Percentiles rank a stretch among this genome's conserved stretches.
Evolutionary conservation across 2,888 invertebrate genomes (phyloP).

Genomic region (Strigamia transsilvanica): DNA sequence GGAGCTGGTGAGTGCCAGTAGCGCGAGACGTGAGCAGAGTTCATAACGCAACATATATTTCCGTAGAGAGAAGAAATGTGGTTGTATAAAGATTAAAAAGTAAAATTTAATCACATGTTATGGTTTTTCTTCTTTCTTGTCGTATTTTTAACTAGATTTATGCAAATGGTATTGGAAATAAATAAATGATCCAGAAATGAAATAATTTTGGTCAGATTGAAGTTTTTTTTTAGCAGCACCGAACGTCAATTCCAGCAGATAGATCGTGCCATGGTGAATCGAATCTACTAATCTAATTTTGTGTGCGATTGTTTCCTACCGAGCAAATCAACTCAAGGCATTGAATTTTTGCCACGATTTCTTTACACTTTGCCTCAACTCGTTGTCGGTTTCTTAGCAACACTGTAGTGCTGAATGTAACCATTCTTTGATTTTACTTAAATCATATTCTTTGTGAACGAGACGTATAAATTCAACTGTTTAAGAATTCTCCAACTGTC

Average conservation of each 20-base stretch:
- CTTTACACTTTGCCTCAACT: too few species aligned
- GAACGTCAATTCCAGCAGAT: too few species aligned
- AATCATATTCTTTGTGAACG: too few species aligned
- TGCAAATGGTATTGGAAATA: not conserved
- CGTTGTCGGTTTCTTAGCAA: too few species aligned
- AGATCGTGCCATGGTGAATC: too few species aligned
- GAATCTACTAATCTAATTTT: too few species aligned
- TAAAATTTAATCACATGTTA: conserved; percentile 35
- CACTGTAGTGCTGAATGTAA: too few species aligned
- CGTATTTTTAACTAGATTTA: not conserved
- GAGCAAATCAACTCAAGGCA: too few species aligned
- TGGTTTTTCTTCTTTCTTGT: not conserved
- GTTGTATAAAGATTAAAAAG: conserved; percentile 18
- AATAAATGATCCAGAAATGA: not conserved
- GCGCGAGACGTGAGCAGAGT: conserved; percentile 15
- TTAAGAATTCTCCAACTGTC: conserved; percentile 20
- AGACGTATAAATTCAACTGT: not conserved
- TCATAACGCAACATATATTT: not conserved
- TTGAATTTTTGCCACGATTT: too few species aligned
- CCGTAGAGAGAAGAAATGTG: conserved; percentile 1
- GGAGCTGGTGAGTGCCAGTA: conserved; percentile 9
- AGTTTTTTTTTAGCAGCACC: too few species aligned
- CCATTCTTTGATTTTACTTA: not conserved
- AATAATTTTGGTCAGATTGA: not conserved
- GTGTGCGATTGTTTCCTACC: too few species aligned